Evolutionary conservation across 30 jellyfish, hydroid and myxozoan species (phyloP).

Genomic region (Sanderia malayensis): DNA sequence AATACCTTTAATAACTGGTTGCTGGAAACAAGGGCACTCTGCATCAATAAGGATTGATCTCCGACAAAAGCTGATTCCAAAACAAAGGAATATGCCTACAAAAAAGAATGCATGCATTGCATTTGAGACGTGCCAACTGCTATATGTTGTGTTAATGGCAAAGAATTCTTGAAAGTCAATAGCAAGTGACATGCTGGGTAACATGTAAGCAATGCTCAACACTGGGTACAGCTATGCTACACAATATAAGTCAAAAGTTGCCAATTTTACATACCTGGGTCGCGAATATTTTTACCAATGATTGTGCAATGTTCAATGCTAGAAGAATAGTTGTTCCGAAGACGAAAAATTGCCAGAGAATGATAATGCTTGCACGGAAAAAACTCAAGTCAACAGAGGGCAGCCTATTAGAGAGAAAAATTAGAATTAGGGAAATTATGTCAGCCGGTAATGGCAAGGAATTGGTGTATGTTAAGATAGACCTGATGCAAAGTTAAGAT

Average conservation of each 20-base stretch:
- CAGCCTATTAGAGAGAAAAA: slow-evolving; percentile 19
- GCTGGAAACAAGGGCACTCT: slow-evolving; percentile 32
- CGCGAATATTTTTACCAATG: slow-evolving; percentile 26
- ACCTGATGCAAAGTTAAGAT: too few relatives aligned
- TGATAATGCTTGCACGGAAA: slow-evolving; percentile 8
- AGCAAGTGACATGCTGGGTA: too few relatives aligned
- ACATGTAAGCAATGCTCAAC: too few relatives aligned
- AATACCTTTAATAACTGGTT: slow-evolving; percentile 39
- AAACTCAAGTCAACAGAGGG: neutral
- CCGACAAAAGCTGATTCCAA: slow-evolving; percentile 40
- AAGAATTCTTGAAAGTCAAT: too few relatives aligned
- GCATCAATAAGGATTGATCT: slow-evolving; percentile 38
- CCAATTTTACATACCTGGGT: slow-evolving; percentile 70
- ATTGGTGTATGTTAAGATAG: too few relatives aligned
- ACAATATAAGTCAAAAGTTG: too few relatives aligned
- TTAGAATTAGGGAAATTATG: too few relatives aligned
- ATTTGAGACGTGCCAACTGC: too few relatives aligned
- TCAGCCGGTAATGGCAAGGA: too few relatives aligned
- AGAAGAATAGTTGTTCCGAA: slow-evolving; percentile 25
- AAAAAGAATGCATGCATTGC: neutral
- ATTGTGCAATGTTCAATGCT: slow-evolving; percentile 13
- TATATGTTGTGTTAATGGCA: too few relatives aligned
- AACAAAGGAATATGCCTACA: slow-evolving; percentile 41
- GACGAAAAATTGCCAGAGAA: slow-evolving; percentile 38
- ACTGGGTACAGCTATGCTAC: too few relatives aligned